A percentile compares a stretch with the other conserved stretches of the same genome.
Evolutionary conservation across 2,797 vertebrate genomes (phyloP).

Genomic region (Dallia pectoralis): DNA sequence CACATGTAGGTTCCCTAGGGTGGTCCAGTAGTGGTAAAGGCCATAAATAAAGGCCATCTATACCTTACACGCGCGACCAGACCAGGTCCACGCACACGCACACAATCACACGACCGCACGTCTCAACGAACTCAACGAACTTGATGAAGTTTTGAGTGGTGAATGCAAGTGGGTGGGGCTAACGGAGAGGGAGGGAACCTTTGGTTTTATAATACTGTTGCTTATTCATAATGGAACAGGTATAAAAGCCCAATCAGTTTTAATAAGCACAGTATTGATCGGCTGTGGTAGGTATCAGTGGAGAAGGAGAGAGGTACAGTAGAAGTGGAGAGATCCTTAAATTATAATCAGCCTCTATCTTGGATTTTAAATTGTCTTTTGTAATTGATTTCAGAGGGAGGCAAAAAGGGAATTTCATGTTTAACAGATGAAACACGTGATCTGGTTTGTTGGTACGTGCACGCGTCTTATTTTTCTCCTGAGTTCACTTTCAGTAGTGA

Average conservation of each 20-base stretch:
- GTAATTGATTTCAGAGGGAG: constrained; percentile 51
- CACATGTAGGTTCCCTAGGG: no score
- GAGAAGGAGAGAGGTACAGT: constrained; percentile 1
- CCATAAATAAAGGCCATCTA: neutral
- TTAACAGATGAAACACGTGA: constrained; percentile 22
- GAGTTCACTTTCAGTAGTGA: constrained; percentile 16
- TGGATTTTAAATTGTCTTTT: constrained; percentile 34
- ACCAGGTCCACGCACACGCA: neutral
- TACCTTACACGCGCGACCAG: neutral
- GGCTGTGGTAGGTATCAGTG: neutral
- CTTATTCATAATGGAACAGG: constrained; percentile 37
- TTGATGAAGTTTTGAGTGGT: neutral
- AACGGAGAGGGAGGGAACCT: neutral
- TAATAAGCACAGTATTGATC: neutral
- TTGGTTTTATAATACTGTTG: constrained; percentile 34
- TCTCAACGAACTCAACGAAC: neutral
- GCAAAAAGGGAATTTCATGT: neutral
- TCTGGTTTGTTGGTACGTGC: neutral
- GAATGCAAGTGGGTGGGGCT: neutral
- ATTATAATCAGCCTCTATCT: constrained; percentile 54
- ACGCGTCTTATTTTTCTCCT: constrained; percentile 2
- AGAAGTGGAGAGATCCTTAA: constrained; percentile 13
- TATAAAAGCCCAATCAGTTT: neutral
- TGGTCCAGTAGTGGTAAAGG: no score
- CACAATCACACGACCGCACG: neutral